Base-by-base conservation (phyloP, 2,797 vertebrate species). In the Phrynocephalus vlangalii region DNA sequence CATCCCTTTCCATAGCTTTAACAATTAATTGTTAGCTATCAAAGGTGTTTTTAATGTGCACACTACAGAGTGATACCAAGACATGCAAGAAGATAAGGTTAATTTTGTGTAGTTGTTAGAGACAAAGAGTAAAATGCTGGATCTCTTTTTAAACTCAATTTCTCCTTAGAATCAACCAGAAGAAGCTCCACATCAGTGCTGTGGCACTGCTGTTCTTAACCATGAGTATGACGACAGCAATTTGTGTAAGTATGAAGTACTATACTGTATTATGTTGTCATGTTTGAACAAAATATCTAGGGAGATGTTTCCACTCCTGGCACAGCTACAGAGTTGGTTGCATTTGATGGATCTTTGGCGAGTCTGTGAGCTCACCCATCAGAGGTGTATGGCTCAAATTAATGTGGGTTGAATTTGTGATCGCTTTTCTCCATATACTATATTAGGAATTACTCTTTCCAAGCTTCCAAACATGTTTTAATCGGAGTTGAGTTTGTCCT, bases 201-300 rank as follows among this genome's bases (percentile, higher is more conserved):
- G 56, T 38, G n/a, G n/a, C 5, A 38, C 82, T 68, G 28, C 38
- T 38, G n/a, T 24, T 33, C 15, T 68, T 20, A 78, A 20, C 52
- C 66, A 5, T 33, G 33, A 18, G 28, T 78, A 77, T 77, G 71
- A 70, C 28, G 20, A 78, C 15, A 85, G 22, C 15, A 50, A 1
- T 77, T 82, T 82, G 56, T 33, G 86, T 90, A 87, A 90, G 82
- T 87, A 80, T 79, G 67, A 78, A 72, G 60, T 78, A n/a, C 26
- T 72, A 9, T 63, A 48, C 22, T 10, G 11, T 44, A 20, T 86
- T n/a, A 71, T 79, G 11, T n/a, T 56, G 18, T 5, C 10, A 73
- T 73, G n/a, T 33, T 56, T n/a, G 10, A 48, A 30, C 5, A 11
- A 13, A 3, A 56, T 56, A 56, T 56, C 52, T 56, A 56, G 63